Conservation (phyloP, 2,113 vertebrate species). For the Taurulus bubalis region DNA sequence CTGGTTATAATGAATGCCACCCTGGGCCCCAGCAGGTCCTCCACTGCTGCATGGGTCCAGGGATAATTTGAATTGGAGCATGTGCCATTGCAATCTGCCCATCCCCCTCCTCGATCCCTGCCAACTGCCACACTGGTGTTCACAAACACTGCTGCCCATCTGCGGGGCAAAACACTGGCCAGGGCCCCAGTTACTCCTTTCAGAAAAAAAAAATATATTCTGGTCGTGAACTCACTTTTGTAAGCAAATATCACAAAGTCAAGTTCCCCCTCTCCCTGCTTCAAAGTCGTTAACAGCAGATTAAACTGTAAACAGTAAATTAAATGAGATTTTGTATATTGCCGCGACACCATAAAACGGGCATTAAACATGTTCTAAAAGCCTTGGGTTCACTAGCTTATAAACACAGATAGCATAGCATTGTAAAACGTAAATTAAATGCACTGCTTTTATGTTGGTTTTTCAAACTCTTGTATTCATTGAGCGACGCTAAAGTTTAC, state of each 20-base stretch:
- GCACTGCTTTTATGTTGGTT: slow-evolving; percentile 39
- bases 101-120: slow-evolving; percentile 74
- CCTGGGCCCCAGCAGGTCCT: slow-evolving; percentile 79
- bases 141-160: slow-evolving; percentile 83
- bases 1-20: slow-evolving; percentile 78
- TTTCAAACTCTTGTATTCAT: slow-evolving; percentile 21
- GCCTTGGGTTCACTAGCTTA: background rate
- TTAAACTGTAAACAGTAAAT: slow-evolving; percentile 19
- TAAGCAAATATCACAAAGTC: slow-evolving; percentile 46
- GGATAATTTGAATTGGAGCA: slow-evolving; percentile 82
- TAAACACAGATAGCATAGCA: background rate
- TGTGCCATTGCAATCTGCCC: slow-evolving; percentile 81
- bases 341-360: slow-evolving; percentile 19
- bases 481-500: slow-evolving; percentile 62
- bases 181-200: slow-evolving; percentile 68
- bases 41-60: slow-evolving; percentile 75
- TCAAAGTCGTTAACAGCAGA: slow-evolving; percentile 31
- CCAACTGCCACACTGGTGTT: slow-evolving; percentile 83
- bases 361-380: slow-evolving; percentile 29
- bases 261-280: background rate
- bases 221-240: slow-evolving; percentile 39
- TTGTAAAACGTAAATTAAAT: slow-evolving; percentile 46
- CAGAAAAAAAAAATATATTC: slow-evolving; percentile 16
- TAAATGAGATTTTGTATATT: slow-evolving; percentile 17
- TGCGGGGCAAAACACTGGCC: slow-evolving; percentile 79